phyloP scores from a whole-genome alignment of 1,140 invertebrate species.

The Steinernema feltiae region DNA sequence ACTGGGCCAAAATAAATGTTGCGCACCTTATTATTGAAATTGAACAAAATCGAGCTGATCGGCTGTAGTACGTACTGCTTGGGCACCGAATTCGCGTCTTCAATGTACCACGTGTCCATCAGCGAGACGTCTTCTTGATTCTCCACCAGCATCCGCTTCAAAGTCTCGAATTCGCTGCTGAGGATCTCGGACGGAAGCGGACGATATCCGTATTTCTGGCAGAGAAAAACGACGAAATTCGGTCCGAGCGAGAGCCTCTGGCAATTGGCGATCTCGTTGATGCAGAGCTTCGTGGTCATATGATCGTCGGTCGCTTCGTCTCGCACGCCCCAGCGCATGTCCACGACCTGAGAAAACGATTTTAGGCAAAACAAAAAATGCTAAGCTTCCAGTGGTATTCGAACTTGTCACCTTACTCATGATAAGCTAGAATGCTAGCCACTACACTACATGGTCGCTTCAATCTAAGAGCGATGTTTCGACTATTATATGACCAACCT shows the following conservation, averaged over 20 bases:
- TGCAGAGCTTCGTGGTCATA: constrained; percentile 94
- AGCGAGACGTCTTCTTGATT: constrained; percentile 75
- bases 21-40: constrained; percentile 94
- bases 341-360: constrained; percentile 72
- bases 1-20: too few species aligned
- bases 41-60: constrained; percentile 89
- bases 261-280: constrained; percentile 95
- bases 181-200: constrained; percentile 91
- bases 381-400: too few species aligned
- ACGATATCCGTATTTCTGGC: constrained; percentile 95
- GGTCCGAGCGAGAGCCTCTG: constrained; percentile 93
- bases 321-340: constrained; percentile 87
- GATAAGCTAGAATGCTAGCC: too few species aligned
- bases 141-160: constrained; percentile 74
- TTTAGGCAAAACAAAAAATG: constrained; percentile 28
- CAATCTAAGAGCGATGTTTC: too few species aligned
- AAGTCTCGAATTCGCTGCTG: constrained; percentile 78
- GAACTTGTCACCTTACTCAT: too few species aligned
- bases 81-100: constrained; percentile 84
- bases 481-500: too few species aligned
- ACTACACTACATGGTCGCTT: too few species aligned
- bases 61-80: constrained; percentile 87
- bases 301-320: constrained; percentile 97
- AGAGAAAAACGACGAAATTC: constrained; percentile 92
- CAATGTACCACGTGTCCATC: constrained; percentile 89